phyloP scores from a whole-genome alignment of 2,113 vertebrate genomes.

The Rana temporaria region DNA sequence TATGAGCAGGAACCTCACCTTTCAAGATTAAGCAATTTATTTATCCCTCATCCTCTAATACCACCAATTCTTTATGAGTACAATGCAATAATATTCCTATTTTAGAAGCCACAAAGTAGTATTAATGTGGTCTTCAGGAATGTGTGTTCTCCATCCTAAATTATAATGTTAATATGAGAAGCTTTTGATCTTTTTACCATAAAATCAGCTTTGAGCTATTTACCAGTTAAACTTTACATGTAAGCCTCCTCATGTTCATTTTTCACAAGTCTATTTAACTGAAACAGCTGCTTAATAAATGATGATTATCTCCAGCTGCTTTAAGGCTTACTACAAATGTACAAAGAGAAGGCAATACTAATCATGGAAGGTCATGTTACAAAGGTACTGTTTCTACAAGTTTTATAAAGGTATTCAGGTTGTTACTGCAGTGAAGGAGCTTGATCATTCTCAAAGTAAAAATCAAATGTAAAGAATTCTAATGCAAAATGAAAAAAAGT shows the following conservation, averaged over 20 bases:
- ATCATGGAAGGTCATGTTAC: background rate
- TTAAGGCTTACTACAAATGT: background rate
- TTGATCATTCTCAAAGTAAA: no score
- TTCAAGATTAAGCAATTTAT: no score
- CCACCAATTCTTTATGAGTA: background rate
- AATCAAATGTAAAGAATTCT: no score
- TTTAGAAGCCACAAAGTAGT: background rate
- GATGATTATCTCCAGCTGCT: background rate
- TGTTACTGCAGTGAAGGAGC: no score
- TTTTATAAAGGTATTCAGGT: background rate
- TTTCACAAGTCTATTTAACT: background rate
- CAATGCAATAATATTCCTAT: background rate
- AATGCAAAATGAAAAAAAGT: no score
- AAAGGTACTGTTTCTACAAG: background rate
- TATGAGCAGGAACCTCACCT: no score
- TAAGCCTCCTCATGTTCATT: background rate
- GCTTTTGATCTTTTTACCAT: background rate
- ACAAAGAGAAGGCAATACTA: background rate
- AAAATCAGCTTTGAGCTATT: background rate
- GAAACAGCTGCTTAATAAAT: constrained; percentile 7
- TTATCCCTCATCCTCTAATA: no score
- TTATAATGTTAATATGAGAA: constrained; percentile 43
- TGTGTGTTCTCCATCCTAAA: constrained; percentile 53
- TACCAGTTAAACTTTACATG: background rate
- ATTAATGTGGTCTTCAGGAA: background rate